A percentile compares a stretch with the other conserved stretches of the same genome.
phyloP scores from a whole-genome alignment of 2,113 vertebrate genomes.

The Dasyurus viverrinus region DNA sequence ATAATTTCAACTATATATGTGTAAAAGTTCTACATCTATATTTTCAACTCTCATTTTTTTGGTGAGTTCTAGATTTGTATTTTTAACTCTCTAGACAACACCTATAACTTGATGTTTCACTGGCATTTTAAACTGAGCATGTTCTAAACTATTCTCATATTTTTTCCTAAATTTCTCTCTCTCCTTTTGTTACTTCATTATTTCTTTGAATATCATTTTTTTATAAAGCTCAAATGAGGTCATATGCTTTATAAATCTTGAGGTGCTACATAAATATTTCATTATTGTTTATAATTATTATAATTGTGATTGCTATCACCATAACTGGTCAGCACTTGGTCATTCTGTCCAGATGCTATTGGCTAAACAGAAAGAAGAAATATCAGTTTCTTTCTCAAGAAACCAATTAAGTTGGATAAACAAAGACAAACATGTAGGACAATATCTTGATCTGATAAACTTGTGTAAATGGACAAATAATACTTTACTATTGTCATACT shows the following conservation, averaged over 20 bases:
- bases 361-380: background rate
- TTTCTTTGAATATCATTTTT: background rate
- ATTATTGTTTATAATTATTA: background rate
- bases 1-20: too few relatives aligned
- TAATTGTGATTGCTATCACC: background rate
- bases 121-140: too few relatives aligned
- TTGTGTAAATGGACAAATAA: background rate
- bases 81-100: too few relatives aligned
- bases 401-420: background rate
- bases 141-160: background rate
- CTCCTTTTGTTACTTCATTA: background rate
- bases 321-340: background rate
- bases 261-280: background rate
- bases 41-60: too few relatives aligned
- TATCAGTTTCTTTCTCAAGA: background rate
- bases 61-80: too few relatives aligned
- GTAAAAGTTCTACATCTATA: too few relatives aligned
- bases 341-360: background rate
- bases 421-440: background rate
- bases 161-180: background rate
- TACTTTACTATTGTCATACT: background rate
- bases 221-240: background rate
- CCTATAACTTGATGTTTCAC: too few relatives aligned
- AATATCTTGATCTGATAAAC: background rate
- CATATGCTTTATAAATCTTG: background rate